Base-by-base conservation (phyloP, 2,888 invertebrate genomes). In the Phyto melanocephala region DNA sequence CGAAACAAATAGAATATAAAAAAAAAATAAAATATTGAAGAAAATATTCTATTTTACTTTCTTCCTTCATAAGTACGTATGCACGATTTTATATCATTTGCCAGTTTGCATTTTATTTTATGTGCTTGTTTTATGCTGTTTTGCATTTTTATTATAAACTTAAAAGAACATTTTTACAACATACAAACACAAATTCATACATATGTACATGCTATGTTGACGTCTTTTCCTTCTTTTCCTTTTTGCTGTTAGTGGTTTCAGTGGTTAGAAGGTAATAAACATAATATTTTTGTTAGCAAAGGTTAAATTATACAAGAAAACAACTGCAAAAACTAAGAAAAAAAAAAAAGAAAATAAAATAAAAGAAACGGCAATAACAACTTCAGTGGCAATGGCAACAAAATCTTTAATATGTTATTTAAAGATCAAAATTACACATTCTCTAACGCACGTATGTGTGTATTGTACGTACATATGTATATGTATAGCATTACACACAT, bases 131-230 rank as follows among this genome's bases (percentile, higher is more conserved):
- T 76, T 76, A 76, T 76, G 76, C 71, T 81, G 71, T 60, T 81
- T 81, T 81, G 80, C 80, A 81, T 81, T 81, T 80, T 81, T 81
- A 81, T 81, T 71, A 81, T 81, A 81, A 81, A 81, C 71, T 81
- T 81, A 71, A 81, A 76, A 81, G 76, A 81, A 67, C 63, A 81
- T 76, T 80, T 78, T 54, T 67, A 40, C 35, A 45, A 50, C 71
- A 63, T 10, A 63, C 56, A 75, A 20, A 52, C 5, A 52, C 42
- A 52, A 11, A 42, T 24, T 47, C 37, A 28, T n/a, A 24, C 35
- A 47, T 15, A 17, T 11, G 2, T 45, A 28, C 7, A 4, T 28
- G n/a, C 15, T 17, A 24, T 72, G 50, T 17, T 74, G 40, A 17
- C 54, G 22, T 67, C 3, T 50, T 15, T 35, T 65, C 15, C 7